phyloP scores from a whole-genome alignment of 2,113 vertebrate genomes.

The Pelmatolapia mariae region DNA sequence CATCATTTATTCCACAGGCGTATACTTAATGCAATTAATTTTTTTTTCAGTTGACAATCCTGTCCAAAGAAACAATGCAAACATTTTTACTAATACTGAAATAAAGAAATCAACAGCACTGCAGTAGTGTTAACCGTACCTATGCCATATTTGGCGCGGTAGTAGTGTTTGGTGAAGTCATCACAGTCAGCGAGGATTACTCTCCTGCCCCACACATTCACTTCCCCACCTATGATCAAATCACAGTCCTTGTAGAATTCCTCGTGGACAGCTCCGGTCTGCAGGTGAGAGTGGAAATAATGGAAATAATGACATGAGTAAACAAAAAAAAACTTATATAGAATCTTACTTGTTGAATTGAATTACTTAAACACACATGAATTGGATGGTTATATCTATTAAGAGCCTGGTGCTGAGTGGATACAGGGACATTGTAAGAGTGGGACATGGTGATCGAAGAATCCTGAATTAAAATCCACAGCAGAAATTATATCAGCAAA shows the following conservation, averaged over 20 bases:
- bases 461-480: background rate
- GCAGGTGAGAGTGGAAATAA: background rate
- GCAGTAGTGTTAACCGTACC: slow-evolving; percentile 73
- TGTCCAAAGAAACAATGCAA: background rate
- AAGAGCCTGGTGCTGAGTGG: background rate
- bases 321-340: background rate
- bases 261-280: slow-evolving; percentile 78
- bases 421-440: background rate
- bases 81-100: background rate
- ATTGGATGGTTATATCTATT: background rate
- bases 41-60: background rate
- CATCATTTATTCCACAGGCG: background rate
- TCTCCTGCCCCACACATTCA: slow-evolving; percentile 89
- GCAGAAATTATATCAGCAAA: background rate
- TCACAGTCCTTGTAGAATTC: slow-evolving; percentile 88
- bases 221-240: slow-evolving; percentile 77
- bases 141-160: slow-evolving; percentile 82
- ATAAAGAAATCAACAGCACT: background rate
- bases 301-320: background rate
- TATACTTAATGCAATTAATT: background rate
- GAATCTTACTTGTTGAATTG: background rate
- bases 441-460: background rate
- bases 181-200: slow-evolving; percentile 86
- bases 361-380: background rate
- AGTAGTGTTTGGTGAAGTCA: slow-evolving; percentile 88